Evolutionary conservation across 2,797 vertebrate species (phyloP).

Genomic region (Poeciliopsis paucimaculata): DNA sequence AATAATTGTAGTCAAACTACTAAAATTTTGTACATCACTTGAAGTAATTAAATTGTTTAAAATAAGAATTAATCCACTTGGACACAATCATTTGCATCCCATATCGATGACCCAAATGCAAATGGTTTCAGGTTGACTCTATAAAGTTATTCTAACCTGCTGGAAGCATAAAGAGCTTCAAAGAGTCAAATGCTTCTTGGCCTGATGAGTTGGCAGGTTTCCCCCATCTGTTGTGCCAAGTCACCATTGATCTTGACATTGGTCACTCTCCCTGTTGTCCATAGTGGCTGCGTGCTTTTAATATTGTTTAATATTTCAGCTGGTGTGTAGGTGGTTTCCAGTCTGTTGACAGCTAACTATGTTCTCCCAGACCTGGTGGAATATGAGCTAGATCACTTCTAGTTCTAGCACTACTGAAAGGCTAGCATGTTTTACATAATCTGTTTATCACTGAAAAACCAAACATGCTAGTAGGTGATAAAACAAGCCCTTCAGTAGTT

Average conservation of each 20-base stretch:
- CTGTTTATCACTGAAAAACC: conserved; percentile 8
- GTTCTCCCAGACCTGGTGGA: conserved; percentile 43
- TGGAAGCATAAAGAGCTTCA: conserved; percentile 1
- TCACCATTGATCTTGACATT: conserved; percentile 24
- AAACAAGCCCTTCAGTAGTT: conserved; percentile 7
- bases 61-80: background rate
- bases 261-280: conserved; percentile 21
- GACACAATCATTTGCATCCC: background rate
- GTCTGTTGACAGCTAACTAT: conserved; percentile 53
- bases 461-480: conserved; percentile 22
- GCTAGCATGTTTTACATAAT: conserved; percentile 24
- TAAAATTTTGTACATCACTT: background rate
- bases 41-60: background rate
- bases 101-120: background rate
- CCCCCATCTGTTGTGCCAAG: conserved; percentile 25
- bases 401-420: conserved; percentile 20
- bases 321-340: conserved; percentile 66
- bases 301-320: conserved; percentile 65
- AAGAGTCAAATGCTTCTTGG: conserved; percentile 16
- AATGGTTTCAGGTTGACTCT: background rate
- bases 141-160: conserved; percentile 37
- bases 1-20: background rate
- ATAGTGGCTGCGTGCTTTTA: conserved; percentile 26
- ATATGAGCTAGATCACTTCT: conserved; percentile 49
- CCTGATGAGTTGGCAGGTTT: conserved; percentile 30